Percentiles rank a stretch among this genome's conserved stretches.
Conservation (phyloP, 1,140 invertebrate genomes). For the Calliphora vicina region DNA sequence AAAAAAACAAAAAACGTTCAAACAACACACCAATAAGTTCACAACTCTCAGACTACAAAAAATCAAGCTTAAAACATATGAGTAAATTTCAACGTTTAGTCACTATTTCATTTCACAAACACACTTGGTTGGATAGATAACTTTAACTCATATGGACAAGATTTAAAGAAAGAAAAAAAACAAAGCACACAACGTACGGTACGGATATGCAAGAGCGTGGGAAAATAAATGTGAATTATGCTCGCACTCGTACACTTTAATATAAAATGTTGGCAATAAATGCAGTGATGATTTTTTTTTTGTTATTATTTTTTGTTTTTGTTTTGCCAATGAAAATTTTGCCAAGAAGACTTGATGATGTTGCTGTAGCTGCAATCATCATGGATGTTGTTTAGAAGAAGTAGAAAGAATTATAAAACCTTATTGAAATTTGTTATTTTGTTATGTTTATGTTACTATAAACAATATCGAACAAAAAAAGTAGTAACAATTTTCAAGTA, state of each 20-base stretch:
- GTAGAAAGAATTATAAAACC: background rate
- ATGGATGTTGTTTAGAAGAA: background rate
- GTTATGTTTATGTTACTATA: background rate
- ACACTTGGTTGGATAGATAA: background rate
- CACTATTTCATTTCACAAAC: background rate
- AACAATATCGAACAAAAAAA: background rate
- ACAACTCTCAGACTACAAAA: no score
- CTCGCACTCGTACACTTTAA: background rate
- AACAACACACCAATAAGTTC: background rate
- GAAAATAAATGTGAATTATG: slow-evolving; percentile 6
- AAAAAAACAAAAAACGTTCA: background rate
- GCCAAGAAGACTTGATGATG: background rate
- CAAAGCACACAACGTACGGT: background rate
- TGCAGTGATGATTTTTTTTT: background rate
- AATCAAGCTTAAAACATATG: background rate
- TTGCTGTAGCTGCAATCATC: background rate
- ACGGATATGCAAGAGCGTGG: slow-evolving; percentile 13
- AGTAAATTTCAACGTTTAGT: background rate
- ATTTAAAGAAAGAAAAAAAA: background rate
- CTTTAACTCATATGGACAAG: background rate
- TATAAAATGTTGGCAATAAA: slow-evolving; percentile 1
- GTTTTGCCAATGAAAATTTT: background rate
- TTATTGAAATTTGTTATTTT: background rate
- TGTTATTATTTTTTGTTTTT: background rate
- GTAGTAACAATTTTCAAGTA: background rate